phyloP scores from a whole-genome alignment of 2,797 vertebrate species.

The Rhabdomys pumilio region DNA sequence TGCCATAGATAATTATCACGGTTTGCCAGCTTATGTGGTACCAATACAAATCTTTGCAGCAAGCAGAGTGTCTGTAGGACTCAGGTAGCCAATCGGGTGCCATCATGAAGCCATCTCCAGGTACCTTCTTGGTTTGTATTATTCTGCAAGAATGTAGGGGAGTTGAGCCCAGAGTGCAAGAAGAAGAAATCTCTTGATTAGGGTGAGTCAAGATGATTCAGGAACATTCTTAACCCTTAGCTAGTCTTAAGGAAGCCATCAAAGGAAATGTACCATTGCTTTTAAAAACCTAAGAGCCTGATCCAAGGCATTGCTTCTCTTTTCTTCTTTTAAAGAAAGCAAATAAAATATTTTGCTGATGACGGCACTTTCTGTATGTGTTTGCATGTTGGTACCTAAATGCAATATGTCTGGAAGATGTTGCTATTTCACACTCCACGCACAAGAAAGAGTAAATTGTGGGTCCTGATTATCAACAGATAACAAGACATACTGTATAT shows the following conservation, averaged over 20 bases:
- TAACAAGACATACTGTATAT: constrained; percentile 92
- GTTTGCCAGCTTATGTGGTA: constrained; percentile 42
- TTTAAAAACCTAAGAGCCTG: constrained; percentile 84
- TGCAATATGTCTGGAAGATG: constrained; percentile 89
- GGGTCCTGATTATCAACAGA: constrained; percentile 93
- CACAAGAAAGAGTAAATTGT: constrained; percentile 92
- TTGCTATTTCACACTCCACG: constrained; percentile 89
- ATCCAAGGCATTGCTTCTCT: constrained; percentile 74
- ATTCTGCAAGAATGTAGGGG: constrained; percentile 66
- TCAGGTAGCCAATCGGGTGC: constrained; percentile 53
- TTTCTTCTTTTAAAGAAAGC: constrained; percentile 79
- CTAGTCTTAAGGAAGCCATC: constrained; percentile 73
- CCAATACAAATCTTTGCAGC: constrained; percentile 68
- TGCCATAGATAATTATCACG: constrained; percentile 72
- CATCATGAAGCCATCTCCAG: not conserved
- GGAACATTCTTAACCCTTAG: constrained; percentile 73
- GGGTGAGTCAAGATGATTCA: constrained; percentile 74
- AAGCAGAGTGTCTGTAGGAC: constrained; percentile 50
- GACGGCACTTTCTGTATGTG: constrained; percentile 84
- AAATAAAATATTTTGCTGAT: constrained; percentile 87
- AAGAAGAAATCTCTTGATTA: constrained; percentile 80
- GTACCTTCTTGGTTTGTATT: constrained; percentile 44
- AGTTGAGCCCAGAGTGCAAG: constrained; percentile 69
- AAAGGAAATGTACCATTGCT: constrained; percentile 82
- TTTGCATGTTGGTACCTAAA: constrained; percentile 89